Evolutionary conservation across 1,140 invertebrate species (phyloP).

Genomic region (Drosophila kanapiae): DNA sequence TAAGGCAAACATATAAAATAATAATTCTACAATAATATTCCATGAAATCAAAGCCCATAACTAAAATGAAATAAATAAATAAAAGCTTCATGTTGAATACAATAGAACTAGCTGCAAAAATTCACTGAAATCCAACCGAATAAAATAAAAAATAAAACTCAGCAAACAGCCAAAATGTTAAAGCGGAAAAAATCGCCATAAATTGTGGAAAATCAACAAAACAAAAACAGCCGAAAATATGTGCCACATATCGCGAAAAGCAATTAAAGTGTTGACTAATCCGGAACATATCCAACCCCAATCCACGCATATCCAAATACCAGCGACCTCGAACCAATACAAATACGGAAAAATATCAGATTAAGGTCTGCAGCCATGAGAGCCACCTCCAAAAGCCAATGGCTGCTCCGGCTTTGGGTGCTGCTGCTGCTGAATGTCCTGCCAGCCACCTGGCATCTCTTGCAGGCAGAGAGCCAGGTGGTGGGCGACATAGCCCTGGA

Average conservation of each 20-base stretch:
- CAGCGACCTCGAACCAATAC: not conserved
- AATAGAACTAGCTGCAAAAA: not conserved
- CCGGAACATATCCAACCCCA: slow-evolving; percentile 13
- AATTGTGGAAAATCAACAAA: slow-evolving; percentile 15
- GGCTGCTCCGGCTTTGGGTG: slow-evolving; percentile 49
- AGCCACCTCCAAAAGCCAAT: slow-evolving; percentile 47
- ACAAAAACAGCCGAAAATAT: slow-evolving; percentile 27
- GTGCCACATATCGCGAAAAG: slow-evolving; percentile 38
- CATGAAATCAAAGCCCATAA: not conserved
- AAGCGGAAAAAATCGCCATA: slow-evolving; percentile 46
- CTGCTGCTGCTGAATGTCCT: slow-evolving; percentile 38
- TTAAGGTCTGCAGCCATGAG: slow-evolving; percentile 52
- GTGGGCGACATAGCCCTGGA: slow-evolving; percentile 63
- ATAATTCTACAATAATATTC: too few species aligned
- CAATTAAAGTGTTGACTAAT: slow-evolving; percentile 35
- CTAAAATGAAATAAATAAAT: not conserved
- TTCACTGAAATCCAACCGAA: not conserved
- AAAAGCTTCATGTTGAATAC: not conserved
- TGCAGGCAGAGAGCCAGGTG: slow-evolving; percentile 62
- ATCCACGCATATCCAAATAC: slow-evolving; percentile 18
- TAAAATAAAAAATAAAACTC: not conserved
- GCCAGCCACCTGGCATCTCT: slow-evolving; percentile 13
- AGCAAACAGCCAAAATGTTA: slow-evolving; percentile 33
- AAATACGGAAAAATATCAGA: slow-evolving; percentile 27
- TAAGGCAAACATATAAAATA: not conserved